Evolutionary conservation across 2,888 invertebrate species (phyloP).

Genomic region (Mimas tiliae): DNA sequence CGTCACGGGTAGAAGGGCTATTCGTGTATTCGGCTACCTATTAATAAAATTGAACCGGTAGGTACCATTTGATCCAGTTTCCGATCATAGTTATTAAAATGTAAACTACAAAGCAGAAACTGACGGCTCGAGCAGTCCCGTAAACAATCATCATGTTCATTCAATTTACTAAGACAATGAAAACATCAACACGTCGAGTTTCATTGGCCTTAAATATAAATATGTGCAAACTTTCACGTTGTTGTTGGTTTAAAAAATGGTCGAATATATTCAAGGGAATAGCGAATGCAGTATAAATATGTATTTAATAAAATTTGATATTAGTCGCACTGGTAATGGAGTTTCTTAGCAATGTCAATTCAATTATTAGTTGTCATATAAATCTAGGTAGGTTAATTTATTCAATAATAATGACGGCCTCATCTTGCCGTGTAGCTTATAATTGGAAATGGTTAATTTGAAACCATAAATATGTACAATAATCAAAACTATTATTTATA

Average conservation of each 20-base stretch:
- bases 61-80: constrained; percentile 32
- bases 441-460: not conserved
- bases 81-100: constrained; percentile 27
- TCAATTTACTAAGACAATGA: constrained; percentile 4
- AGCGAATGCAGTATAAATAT: not conserved
- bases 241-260: not conserved
- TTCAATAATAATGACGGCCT: not conserved
- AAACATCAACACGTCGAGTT: not conserved
- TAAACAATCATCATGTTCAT: constrained; percentile 12
- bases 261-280: no score
- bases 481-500: not conserved
- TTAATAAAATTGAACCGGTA: constrained; percentile 62
- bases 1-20: constrained; percentile 71
- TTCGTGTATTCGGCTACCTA: constrained; percentile 64
- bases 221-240: not conserved
- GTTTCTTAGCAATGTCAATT: constrained; percentile 18
- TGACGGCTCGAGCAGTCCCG: not conserved
- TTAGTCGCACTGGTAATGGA: constrained; percentile 4
- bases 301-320: constrained; percentile 1
- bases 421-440: not conserved
- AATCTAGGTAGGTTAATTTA: constrained; percentile 13
- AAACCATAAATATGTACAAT: not conserved
- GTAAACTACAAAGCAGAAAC: not conserved
- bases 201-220: constrained; percentile 25
- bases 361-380: constrained; percentile 7